Conservation (phyloP, 2,113 vertebrate species). For the Ptilorrhoa leucosticta region DNA sequence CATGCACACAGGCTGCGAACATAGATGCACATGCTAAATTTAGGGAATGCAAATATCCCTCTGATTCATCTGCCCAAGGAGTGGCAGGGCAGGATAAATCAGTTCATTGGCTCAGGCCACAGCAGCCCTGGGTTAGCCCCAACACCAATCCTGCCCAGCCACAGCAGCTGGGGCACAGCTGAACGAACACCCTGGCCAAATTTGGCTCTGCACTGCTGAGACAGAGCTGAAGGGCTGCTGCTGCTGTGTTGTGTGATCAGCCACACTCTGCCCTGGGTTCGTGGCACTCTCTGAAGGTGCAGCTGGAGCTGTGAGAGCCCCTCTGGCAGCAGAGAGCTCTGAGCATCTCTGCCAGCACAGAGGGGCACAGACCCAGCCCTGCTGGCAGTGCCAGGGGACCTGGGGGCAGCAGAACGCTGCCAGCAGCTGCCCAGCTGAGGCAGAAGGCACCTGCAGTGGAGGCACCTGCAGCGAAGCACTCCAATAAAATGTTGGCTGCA, state of each 20-base stretch:
- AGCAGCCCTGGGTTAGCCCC: not conserved
- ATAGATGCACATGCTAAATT: not conserved
- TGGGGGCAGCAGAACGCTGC: not conserved
- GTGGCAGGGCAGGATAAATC: not conserved
- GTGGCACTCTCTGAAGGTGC: accelerated
- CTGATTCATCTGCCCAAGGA: conserved; percentile 6
- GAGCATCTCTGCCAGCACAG: not conserved
- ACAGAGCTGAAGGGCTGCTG: not conserved
- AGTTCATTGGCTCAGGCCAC: not conserved
- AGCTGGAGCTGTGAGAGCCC: not conserved
- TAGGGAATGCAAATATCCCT: conserved; percentile 1
- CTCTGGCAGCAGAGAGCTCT: not conserved
- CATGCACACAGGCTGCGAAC: not conserved
- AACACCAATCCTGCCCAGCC: accelerated
- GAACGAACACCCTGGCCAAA: not conserved
- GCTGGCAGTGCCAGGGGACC: not conserved
- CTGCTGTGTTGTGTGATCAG: accelerated
- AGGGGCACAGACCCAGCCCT: not conserved
- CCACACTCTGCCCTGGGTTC: not conserved
- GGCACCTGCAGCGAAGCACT: not conserved
- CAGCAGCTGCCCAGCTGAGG: not conserved
- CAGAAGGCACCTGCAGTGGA: not conserved
- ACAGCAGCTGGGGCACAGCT: not conserved
- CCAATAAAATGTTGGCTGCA: accelerated
- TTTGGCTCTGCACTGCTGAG: accelerated